Percentiles rank a stretch among this genome's conserved stretches.
Evolutionary conservation across 2,113 vertebrate genomes (phyloP).

Genomic region (Sapayoa aenigma): DNA sequence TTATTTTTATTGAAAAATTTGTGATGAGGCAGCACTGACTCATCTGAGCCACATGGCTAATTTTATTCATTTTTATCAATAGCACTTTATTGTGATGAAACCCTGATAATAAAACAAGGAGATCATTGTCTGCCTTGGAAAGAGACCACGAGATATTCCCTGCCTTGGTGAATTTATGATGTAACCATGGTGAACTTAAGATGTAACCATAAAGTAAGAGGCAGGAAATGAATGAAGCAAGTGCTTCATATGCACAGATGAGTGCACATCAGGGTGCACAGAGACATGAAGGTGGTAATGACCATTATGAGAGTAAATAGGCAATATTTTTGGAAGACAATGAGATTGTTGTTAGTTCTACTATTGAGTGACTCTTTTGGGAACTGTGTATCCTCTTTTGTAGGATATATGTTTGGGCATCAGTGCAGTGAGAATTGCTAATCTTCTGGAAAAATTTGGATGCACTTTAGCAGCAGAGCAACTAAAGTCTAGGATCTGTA

Average conservation of each 20-base stretch:
- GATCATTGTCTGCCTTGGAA: not conserved
- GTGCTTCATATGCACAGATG: accelerated
- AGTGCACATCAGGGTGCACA: not conserved
- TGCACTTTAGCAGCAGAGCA: not conserved
- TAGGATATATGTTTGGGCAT: not conserved
- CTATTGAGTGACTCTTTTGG: not conserved
- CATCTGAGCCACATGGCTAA: slow-evolving; percentile 1
- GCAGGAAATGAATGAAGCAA: not conserved
- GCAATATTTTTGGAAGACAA: not conserved
- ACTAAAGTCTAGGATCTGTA: not conserved
- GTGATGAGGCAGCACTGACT: slow-evolving; percentile 43
- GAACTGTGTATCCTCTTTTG: not conserved
- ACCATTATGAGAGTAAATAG: not conserved
- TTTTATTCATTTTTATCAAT: slow-evolving; percentile 32
- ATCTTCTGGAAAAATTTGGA: not conserved
- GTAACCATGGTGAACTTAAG: not conserved
- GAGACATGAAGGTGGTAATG: accelerated
- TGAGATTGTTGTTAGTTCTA: not conserved
- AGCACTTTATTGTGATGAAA: not conserved
- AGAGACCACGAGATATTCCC: not conserved
- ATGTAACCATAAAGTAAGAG: not conserved
- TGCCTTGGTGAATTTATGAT: not conserved
- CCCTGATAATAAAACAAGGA: slow-evolving; percentile 1
- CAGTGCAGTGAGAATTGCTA: not conserved
- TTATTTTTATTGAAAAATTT: slow-evolving; percentile 48